Evolutionary conservation across 2,888 invertebrate species (phyloP).

Genomic region (Leptothorax acervorum): DNA sequence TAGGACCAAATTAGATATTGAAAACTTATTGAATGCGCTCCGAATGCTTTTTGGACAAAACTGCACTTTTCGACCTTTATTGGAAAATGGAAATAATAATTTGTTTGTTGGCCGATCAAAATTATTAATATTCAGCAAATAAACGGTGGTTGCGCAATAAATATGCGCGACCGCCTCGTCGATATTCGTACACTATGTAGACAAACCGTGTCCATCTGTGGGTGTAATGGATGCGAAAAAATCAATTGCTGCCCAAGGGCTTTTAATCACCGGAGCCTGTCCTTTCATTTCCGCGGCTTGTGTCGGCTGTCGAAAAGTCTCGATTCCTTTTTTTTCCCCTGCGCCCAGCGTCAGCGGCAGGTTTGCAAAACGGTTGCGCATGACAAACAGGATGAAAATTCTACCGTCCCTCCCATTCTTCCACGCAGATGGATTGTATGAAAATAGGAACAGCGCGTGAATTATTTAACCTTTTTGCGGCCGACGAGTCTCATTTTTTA

Average conservation of each 20-base stretch:
- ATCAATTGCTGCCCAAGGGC: conserved; percentile 81
- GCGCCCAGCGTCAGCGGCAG: conserved; percentile 15
- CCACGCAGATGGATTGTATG: background rate
- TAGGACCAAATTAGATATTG: background rate
- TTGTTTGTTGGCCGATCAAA: conserved; percentile 56
- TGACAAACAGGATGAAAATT: conserved; percentile 60
- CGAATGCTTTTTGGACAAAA: background rate
- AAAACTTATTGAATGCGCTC: background rate
- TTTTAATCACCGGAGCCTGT: conserved; percentile 81
- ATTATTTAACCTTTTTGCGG: conserved; percentile 18
- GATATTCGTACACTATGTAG: conserved; percentile 62
- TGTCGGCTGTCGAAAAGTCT: conserved; percentile 51
- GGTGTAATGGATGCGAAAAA: conserved; percentile 72
- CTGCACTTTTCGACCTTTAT: background rate
- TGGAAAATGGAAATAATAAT: conserved; percentile 51
- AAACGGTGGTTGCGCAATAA: conserved; percentile 52
- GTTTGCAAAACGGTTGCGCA: conserved; percentile 34
- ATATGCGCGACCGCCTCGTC: conserved; percentile 57
- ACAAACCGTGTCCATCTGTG: conserved; percentile 44
- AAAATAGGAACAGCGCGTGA: conserved; percentile 17
- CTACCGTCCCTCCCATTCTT: conserved; percentile 50
- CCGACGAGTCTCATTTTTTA: background rate
- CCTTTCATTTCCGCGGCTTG: conserved; percentile 80
- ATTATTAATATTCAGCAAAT: conserved; percentile 68
- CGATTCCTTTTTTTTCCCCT: conserved; percentile 12